Evolutionary conservation across 2,113 vertebrate genomes (phyloP), one percentile per base, ranked within the genome.

Genomic region (Coptodon rendalli): DNA sequence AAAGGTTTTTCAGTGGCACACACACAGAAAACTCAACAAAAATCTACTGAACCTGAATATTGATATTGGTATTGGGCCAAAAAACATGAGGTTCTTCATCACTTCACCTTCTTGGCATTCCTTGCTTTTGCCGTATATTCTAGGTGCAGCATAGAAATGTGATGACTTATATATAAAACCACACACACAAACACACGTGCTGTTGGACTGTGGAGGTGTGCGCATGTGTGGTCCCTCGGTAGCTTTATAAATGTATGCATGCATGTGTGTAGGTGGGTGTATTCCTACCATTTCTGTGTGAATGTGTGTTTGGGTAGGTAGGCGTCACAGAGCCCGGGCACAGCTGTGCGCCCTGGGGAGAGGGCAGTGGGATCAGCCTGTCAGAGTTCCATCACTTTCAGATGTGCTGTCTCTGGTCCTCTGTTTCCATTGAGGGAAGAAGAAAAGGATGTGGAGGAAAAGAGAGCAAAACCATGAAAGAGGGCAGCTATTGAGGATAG

Each of bases 341-440:
- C 94, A 96, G 94, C 95, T 96, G 94, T 81, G 90, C 34, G 43
- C 91, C 93, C 94, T 27, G 89, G 73, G 91, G 94, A 89, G 84
- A 91, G 94, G 92, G 88, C 92, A 94, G 85, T 79, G 86, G 86
- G 93, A 92, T 94, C 93, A 91, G 92, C 63, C 89, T 94, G 92
- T 93, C 86, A 88, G 82, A 91, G 85, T 87, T 87, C 89, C 88
- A 92, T 91, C 93, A 90, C 85, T 89, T 83, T 88, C 91, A 89
- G 61, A 94, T 94, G 83, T 94, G 87, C 89, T 90, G 52, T 84
- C 86, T 88, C 88, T 86, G 59, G 43, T 78, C 63, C 40, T 66
- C 43, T 34, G 43, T 48, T 71, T 84, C 61, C 36, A 57, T 76
- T 14, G 71, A 91, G 85, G 53, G 36, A 71, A 57, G 12, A 31